These are phyloP conservation scores for Mystacornis crossleyi DNA, from an alignment of 2,113 vertebrate species.

Conservation along the genomic window DNA sequence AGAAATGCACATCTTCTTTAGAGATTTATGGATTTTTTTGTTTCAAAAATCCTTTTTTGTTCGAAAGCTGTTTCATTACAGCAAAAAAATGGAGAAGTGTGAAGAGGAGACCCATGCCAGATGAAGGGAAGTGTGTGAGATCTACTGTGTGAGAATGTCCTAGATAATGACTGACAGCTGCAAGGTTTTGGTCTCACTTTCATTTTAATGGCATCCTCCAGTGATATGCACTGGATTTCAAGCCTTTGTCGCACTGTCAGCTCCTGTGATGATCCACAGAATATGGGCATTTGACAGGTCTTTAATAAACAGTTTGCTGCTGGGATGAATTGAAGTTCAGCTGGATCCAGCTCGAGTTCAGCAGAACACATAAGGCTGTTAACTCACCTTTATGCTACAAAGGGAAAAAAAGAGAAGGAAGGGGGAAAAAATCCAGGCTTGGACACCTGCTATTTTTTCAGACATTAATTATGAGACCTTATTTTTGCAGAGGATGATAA, in stretches of 20 bases:
- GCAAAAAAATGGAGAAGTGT: background rate
- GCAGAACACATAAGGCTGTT: conserved; percentile 18
- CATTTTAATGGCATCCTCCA: conserved; percentile 67
- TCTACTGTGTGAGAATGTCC: conserved; percentile 51
- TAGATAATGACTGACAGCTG: conserved; percentile 66
- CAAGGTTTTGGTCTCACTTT: conserved; percentile 47
- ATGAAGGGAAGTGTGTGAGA: conserved; percentile 17
- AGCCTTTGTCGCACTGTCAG: conserved; percentile 42
- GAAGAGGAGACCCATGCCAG: background rate
- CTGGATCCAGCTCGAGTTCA: conserved; percentile 26
- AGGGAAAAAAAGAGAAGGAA: background rate
- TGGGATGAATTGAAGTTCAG: conserved; percentile 60
- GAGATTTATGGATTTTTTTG: background rate
- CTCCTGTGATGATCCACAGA: conserved; percentile 44
- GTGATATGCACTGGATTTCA: conserved; percentile 57
- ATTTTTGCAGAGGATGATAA: conserved; percentile 13
- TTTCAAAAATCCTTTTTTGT: background rate
- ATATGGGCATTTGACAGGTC: conserved; percentile 50
- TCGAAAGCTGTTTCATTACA: background rate
- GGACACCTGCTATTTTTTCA: conserved; percentile 35
- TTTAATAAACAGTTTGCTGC: conserved; percentile 66
- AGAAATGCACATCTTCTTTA: background rate
- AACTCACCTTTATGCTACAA: conserved; percentile 31
- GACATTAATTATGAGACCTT: conserved; percentile 30
- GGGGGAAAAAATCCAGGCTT: background rate